phyloP scores from a whole-genome alignment of 92 coral and sea anemone species.

The Phymanthus crucifer region DNA sequence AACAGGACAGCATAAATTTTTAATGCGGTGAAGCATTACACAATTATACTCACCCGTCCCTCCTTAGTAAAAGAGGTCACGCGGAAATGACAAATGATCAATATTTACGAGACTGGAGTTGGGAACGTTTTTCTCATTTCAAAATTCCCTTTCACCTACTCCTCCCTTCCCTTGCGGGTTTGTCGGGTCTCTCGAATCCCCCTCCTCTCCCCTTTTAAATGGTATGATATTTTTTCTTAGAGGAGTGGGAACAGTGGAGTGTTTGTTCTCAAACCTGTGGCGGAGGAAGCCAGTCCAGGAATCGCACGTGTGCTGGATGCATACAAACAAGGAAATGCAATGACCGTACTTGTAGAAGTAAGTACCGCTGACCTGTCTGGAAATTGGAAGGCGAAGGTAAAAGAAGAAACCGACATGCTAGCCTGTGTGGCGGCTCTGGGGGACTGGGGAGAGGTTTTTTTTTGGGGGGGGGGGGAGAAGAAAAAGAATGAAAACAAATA shows the following conservation, averaged over 20 bases:
- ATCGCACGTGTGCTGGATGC: slow-evolving; percentile 30
- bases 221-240: slow-evolving; percentile 19
- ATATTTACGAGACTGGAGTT: not conserved
- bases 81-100: not conserved
- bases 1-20: not conserved
- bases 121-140: no score
- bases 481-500: no score
- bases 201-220: not conserved
- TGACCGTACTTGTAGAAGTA: slow-evolving; percentile 16
- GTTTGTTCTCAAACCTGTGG: slow-evolving; percentile 35
- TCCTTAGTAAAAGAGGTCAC: not conserved
- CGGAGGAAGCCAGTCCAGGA: slow-evolving; percentile 31
- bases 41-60: not conserved
- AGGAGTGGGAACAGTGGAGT: slow-evolving; percentile 46
- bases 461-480: no score
- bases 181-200: not conserved
- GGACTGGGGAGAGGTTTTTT: no score
- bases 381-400: not conserved
- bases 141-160: no score
- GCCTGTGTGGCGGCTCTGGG: no score
- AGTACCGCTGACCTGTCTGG: not conserved
- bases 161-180: not conserved
- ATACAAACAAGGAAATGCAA: slow-evolving; percentile 25
- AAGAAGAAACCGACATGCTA: not conserved
- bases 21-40: not conserved